phyloP scores from a whole-genome alignment of 1,140 invertebrate species.

The Aphelenchoides avenae region DNA sequence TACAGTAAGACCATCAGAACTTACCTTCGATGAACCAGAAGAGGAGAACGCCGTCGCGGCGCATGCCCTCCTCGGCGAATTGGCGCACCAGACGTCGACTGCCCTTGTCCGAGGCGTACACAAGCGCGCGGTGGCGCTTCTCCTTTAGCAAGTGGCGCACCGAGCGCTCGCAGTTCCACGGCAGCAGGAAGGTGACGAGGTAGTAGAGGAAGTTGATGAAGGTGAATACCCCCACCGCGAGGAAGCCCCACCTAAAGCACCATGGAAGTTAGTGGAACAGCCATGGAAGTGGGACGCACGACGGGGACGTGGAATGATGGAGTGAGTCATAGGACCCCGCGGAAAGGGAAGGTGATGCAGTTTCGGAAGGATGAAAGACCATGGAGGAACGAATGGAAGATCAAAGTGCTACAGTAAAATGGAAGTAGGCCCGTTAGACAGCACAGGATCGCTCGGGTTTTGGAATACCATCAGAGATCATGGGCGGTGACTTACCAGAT shows the following conservation, averaged over 20 bases:
- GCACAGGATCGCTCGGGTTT: no score
- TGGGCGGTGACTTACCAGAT: constrained; percentile 49
- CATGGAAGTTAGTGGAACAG: neutral
- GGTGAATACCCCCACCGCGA: constrained; percentile 36
- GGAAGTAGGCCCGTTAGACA: no score
- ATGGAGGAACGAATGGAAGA: no score
- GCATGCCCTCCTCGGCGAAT: constrained; percentile 14
- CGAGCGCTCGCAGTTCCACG: constrained; percentile 14
- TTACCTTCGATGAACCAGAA: constrained; percentile 45
- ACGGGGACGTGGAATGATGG: no score
- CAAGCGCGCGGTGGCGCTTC: constrained; percentile 2
- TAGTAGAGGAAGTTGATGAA: constrained; percentile 48
- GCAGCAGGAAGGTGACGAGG: constrained; percentile 16
- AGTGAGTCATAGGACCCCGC: no score
- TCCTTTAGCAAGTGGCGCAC: constrained; percentile 21
- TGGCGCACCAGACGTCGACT: neutral
- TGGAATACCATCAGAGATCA: no score
- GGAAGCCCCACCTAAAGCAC: constrained; percentile 38
- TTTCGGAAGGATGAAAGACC: no score
- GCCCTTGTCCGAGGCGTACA: constrained; percentile 4
- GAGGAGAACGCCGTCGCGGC: no score
- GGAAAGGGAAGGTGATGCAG: no score
- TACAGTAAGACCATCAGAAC: no score
- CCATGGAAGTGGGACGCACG: no score
- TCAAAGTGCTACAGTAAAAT: no score